Evolutionary conservation across 2,797 vertebrate genomes (phyloP).

Genomic region (Pseudocheirus occidentalis): DNA sequence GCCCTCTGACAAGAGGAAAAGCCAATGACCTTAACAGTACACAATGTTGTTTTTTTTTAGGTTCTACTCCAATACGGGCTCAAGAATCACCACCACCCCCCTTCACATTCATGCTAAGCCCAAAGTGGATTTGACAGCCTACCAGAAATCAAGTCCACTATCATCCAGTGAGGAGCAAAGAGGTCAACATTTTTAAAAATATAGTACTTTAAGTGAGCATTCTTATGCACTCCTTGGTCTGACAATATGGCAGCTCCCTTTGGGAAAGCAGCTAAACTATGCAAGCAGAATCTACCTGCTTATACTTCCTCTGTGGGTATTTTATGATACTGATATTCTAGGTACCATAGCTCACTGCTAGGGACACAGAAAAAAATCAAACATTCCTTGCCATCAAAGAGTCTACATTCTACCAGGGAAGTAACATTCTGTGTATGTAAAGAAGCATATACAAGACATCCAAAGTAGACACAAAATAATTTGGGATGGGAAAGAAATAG

Average conservation of each 20-base stretch:
- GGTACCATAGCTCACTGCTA: neutral
- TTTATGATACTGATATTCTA: neutral
- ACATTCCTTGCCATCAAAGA: neutral
- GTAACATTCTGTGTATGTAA: neutral
- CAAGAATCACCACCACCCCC: slow-evolving; percentile 20
- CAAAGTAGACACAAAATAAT: neutral
- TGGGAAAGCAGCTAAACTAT: slow-evolving; percentile 48
- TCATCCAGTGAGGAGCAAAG: slow-evolving; percentile 20
- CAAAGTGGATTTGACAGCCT: slow-evolving; percentile 32
- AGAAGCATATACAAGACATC: too few relatives aligned
- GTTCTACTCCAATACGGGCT: neutral
- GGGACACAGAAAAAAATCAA: neutral
- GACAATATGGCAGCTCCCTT: neutral
- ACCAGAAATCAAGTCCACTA: slow-evolving; percentile 30
- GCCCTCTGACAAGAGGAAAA: slow-evolving; percentile 22
- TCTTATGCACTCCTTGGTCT: neutral
- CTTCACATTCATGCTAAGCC: slow-evolving; percentile 23
- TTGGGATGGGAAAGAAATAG: neutral
- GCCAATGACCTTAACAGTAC: slow-evolving; percentile 22
- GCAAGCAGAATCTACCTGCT: slow-evolving; percentile 33
- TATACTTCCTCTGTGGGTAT: neutral
- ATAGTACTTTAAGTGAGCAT: neutral
- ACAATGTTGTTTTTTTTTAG: neutral
- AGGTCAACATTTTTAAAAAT: neutral
- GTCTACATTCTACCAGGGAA: neutral